phyloP scores from a whole-genome alignment of 2,888 invertebrate genomes.

The Pasiphila rectangulata region DNA sequence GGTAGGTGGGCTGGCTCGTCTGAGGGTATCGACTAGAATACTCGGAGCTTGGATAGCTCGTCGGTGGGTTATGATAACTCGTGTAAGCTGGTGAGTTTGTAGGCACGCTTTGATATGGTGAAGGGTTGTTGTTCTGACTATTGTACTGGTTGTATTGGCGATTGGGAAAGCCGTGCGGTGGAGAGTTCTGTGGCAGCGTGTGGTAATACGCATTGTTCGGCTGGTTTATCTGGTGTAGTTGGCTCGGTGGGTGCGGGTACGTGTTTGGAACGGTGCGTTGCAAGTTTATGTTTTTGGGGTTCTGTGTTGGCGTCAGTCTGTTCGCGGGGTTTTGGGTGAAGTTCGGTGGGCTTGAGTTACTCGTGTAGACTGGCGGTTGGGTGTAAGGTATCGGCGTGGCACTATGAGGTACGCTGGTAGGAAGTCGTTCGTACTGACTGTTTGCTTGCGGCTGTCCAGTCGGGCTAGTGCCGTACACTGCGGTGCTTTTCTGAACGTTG shows the following conservation, averaged over 20 bases:
- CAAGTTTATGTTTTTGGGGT: slow-evolving; percentile 52
- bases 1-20: slow-evolving; percentile 72
- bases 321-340: slow-evolving; percentile 68
- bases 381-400: slow-evolving; percentile 66
- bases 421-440: slow-evolving; percentile 64
- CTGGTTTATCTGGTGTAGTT: slow-evolving; percentile 58
- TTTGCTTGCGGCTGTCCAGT: slow-evolving; percentile 48
- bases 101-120: slow-evolving; percentile 75
- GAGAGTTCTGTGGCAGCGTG: slow-evolving; percentile 58
- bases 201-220: slow-evolving; percentile 70
- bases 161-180: slow-evolving; percentile 46
- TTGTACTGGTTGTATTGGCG: slow-evolving; percentile 48
- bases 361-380: slow-evolving; percentile 62
- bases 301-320: slow-evolving; percentile 66
- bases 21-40: slow-evolving; percentile 78
- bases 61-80: slow-evolving; percentile 77
- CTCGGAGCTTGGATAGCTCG: slow-evolving; percentile 68
- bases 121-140: slow-evolving; percentile 39
- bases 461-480: slow-evolving; percentile 58
- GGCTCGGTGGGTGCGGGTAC: slow-evolving; percentile 63
- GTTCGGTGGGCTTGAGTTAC: slow-evolving; percentile 64
- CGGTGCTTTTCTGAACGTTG: slow-evolving; percentile 57
- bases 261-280: slow-evolving; percentile 63
- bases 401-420: slow-evolving; percentile 50
- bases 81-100: slow-evolving; percentile 70